Evolutionary conservation across 2,113 vertebrate species (phyloP), one percentile per base, ranked within the genome.

Genomic region (Holacanthus passer): DNA sequence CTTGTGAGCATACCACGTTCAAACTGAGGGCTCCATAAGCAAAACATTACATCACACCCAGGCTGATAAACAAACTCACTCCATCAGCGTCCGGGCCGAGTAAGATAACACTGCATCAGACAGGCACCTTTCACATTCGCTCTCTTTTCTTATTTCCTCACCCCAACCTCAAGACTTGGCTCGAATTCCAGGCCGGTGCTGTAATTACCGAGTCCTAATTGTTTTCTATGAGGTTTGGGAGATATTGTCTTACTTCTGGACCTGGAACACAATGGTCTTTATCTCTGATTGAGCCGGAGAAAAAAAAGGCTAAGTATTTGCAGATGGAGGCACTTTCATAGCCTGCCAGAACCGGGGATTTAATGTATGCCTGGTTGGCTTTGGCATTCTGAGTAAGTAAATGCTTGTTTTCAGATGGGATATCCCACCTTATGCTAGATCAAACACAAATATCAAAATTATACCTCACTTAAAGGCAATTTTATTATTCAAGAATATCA

Each of bases 311-410:
- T 86, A 91, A 94, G 88, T 90, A 89, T 89, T 94, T 88, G 80
- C 93, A 95, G 92, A 94, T 94, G 89, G 83, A 88, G 77, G 65
- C 71, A 63, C 87, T 93, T 92, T 90, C 62, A 85, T 83, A 73
- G 80, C 22, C 77, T 86, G 90, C 91, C 91, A 94, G 84, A 87
- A 83, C 78, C 65, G 29, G 80, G 87, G 88, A 89, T 91, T 91
- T 89, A 89, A 88, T 87, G 81, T 92, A 90, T 90, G 91, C 89
- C 77, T 91, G 81, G 67, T 87, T 91, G 79, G 74, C 62, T 92
- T 83, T 90, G 81, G 73, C 81, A 74, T 85, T 87, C 79, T 73
- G 58, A 71, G 62, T 73, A 79, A 86, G 80, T 90, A 83, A 80
- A 89, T 79, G 74, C 73, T 80, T 81, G 71, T 88, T 94, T 85